A percentile compares a stretch with the other conserved stretches of the same genome.
Conservation (phyloP, 2,797 vertebrate species). For the Acanthurus leucopareius region DNA sequence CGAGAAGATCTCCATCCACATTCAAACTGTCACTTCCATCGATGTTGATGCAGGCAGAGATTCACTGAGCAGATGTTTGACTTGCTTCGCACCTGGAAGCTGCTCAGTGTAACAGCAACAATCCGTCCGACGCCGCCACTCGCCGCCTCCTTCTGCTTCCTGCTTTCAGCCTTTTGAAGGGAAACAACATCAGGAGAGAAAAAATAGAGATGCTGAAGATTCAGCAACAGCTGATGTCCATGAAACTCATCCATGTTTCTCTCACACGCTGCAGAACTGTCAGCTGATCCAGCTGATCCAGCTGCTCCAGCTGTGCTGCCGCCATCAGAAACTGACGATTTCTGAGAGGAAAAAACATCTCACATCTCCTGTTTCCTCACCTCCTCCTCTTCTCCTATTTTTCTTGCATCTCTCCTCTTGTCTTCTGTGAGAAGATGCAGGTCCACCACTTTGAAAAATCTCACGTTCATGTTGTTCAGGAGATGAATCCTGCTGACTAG, state of each 20-base stretch:
- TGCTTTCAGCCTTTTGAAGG: neutral
- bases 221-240: neutral
- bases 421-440: neutral
- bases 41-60: neutral
- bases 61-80: neutral
- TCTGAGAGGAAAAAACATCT: neutral
- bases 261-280: neutral
- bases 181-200: too few relatives aligned
- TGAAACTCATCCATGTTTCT: neutral
- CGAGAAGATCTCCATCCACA: neutral
- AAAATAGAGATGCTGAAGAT: neutral
- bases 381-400: neutral
- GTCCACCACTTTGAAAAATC: too few relatives aligned
- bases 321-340: neutral
- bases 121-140: neutral
- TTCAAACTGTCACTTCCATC: neutral
- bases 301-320: neutral
- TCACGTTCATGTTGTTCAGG: too few relatives aligned
- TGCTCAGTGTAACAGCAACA: neutral
- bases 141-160: neutral
- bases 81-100: slow-evolving; percentile 25
- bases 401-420: too few relatives aligned
- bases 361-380: neutral
- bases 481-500: too few relatives aligned
- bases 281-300: neutral